Base-by-base conservation (phyloP, 2,888 invertebrate species). In the Protula sp. region DNA sequence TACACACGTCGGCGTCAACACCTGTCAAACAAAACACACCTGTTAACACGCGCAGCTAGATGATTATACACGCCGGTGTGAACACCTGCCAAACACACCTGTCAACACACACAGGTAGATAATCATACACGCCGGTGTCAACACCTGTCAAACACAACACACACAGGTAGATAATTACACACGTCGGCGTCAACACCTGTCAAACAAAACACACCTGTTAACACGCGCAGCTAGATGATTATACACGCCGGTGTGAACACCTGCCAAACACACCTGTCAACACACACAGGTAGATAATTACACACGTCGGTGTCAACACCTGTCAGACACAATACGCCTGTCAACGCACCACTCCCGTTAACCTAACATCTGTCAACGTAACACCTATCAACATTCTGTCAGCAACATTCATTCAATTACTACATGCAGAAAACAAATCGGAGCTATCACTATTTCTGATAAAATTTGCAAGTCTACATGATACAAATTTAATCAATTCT, bases 291-390 rank as follows among this genome's bases (percentile, higher is more conserved):
- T 94, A 93, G 64, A 81, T 78, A 28, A 86, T 87, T 70, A 89
- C 88, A 75, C 88, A 82, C 61, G 84, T 81, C 27, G 81, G 80
- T 0, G 84, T 83, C 67, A 86, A 83, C 22, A 85, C 82, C 84
- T 84, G 68, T n/a, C n/a, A n/a, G n/a, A n/a, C n/a, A n/a, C n/a
- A 93, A 94, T 30, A 93, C 86, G 93, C 93, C 31, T 93, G 86
- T 67, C 88, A 93, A 94, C 31, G 93, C 86, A 67, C 88, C 86
- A 67, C 91, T 87, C 82, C 93, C 93, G 64, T 81, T 78, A 28
- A 86, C 87, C 70, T 89, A 88, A 75, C 88, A 82, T n/a, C n/a
- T n/a, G n/a, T n/a, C n/a, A n/a, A n/a, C n/a, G n/a, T n/a, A n/a
- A n/a, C n/a, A n/a, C n/a, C n/a, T n/a, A n/a, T n/a, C n/a, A n/a